Evolutionary conservation across 2,888 invertebrate genomes (phyloP).

Genomic region (Adela reaumurella): DNA sequence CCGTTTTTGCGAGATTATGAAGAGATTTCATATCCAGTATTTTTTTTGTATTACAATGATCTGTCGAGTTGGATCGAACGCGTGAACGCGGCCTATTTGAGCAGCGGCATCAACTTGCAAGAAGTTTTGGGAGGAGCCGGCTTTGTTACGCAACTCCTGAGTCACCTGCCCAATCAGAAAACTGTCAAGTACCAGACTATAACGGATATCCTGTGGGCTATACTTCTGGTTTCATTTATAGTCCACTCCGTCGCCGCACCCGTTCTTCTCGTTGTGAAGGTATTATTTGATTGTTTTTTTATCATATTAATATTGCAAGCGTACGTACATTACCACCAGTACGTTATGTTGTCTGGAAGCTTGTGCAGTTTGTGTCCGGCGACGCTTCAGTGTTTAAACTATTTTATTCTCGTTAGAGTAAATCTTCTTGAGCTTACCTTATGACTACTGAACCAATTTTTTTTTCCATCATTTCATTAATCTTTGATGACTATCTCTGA

Average conservation of each 20-base stretch:
- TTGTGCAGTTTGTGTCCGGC: too few relatives aligned
- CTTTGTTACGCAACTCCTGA: constrained; percentile 37
- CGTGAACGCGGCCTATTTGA: not conserved
- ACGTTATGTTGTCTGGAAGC: too few relatives aligned
- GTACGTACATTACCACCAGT: too few relatives aligned
- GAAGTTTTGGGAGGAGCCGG: constrained; percentile 34
- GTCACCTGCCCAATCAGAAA: constrained; percentile 35
- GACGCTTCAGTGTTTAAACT: too few relatives aligned
- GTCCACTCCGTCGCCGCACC: constrained; percentile 20
- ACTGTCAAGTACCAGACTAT: constrained; percentile 29
- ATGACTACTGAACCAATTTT: too few relatives aligned
- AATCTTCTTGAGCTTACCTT: too few relatives aligned
- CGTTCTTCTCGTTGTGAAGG: constrained; percentile 33
- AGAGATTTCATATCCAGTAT: not conserved
- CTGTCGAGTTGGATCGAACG: not conserved
- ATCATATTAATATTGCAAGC: too few relatives aligned
- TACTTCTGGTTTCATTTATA: constrained; percentile 30
- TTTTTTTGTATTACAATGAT: not conserved
- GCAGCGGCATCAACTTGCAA: constrained; percentile 15
- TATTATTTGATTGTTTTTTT: too few relatives aligned
- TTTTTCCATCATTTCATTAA: too few relatives aligned
- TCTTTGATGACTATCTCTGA: too few relatives aligned
- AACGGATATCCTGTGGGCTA: constrained; percentile 38
- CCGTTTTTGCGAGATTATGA: constrained; percentile 31
- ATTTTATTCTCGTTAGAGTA: too few relatives aligned